A percentile compares a stretch with the other conserved stretches of the same genome.
phyloP scores from a whole-genome alignment of 1,140 invertebrate genomes.

The Drosophila albomicans region DNA sequence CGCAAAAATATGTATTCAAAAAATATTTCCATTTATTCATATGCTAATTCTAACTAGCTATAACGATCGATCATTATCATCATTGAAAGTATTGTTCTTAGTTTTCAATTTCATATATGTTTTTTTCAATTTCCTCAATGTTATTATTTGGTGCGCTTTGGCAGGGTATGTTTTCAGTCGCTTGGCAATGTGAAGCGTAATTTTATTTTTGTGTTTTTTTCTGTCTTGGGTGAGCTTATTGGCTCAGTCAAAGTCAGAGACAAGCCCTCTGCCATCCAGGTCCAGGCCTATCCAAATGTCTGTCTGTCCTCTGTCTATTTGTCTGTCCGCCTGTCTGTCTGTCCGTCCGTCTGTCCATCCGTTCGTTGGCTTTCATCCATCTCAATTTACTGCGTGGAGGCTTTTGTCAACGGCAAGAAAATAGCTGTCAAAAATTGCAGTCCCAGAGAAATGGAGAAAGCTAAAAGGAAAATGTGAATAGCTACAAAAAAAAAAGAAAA shows the following conservation, averaged over 20 bases:
- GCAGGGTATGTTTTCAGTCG: background rate
- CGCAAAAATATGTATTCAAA: no score
- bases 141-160: no score
- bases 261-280: constrained; percentile 26
- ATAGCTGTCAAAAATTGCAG: constrained; percentile 56
- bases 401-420: constrained; percentile 61
- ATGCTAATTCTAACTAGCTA: no score
- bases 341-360: background rate
- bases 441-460: constrained; percentile 12
- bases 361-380: constrained; percentile 50
- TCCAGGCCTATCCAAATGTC: constrained; percentile 13
- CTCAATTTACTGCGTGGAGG: constrained; percentile 58
- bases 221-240: constrained; percentile 29
- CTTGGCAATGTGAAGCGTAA: background rate
- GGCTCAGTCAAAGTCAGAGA: constrained; percentile 34
- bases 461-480: constrained; percentile 14
- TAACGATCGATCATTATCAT: no score
- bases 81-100: no score
- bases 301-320: constrained; percentile 10
- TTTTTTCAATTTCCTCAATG: no score
- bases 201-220: constrained; percentile 5
- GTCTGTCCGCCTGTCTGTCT: constrained; percentile 6
- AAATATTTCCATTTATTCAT: no score
- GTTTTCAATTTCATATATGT: no score
- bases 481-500: background rate